Evolutionary conservation across 2,797 vertebrate species (phyloP), one percentile per base, ranked within the genome.

Genomic region (Anolis apletophallus): DNA sequence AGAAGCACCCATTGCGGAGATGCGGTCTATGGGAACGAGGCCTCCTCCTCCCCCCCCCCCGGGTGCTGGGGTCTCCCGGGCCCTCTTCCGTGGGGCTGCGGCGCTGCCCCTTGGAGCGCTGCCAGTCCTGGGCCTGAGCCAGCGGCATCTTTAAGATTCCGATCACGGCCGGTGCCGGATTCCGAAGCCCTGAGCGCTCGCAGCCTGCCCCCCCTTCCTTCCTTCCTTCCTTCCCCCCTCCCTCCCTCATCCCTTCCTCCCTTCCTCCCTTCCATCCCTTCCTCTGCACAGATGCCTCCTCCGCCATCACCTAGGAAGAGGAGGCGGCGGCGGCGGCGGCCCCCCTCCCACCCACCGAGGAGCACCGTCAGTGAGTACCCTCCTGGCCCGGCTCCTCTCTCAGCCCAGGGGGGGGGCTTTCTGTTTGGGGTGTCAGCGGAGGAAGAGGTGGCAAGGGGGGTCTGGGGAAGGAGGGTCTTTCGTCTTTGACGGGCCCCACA

Each of bases 101-200:
- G 40, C 11, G 57, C 71, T 5, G 81, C 54, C 54, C 69, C 46
- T 46, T 46, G 4, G 46, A 46, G 46, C 46, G 46, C 46, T 46
- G 86, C 87, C 91, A 82, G 86, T 59, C 72, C 0, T 5, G 90
- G 81, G 91, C 84, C 91, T 71, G 23, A 93, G 93, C 93, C 93
- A 93, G 89, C 91, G 11, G 59, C 88, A 89, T 92, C 93, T 94
- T 95, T 95, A 95, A 93, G 92, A 95, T 95, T 95, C 94, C 80
- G 90, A 87, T 95, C 94, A 95, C 94, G 93, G 92, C 90, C 81
- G 85, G 91, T 76, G 90, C 90, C 93, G 92, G 86, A 85, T 85
- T 91, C 91, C 86, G 87, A 90, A 94, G 91, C 89, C 91, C 80
- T 79, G 87, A 90, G 88, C 88, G 91, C 90, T 93, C 90, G 71